phyloP scores from a whole-genome alignment of 2,888 invertebrate species.

The Acanthosepion esculentum region DNA sequence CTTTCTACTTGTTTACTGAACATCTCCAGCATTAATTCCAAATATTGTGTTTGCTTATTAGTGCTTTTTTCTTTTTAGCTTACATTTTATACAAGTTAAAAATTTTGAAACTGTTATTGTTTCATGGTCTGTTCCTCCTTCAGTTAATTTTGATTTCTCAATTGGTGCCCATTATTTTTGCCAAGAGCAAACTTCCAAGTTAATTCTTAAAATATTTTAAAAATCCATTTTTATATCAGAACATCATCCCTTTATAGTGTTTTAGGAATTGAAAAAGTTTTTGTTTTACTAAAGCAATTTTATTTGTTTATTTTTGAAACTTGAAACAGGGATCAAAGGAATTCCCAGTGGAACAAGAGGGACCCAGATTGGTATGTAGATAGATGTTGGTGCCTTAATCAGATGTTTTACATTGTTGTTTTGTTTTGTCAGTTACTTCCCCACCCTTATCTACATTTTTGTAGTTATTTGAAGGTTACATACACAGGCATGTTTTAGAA shows the following conservation, averaged over 20 bases:
- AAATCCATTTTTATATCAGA: not conserved
- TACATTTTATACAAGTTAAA: too few relatives aligned
- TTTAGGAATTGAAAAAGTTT: not conserved
- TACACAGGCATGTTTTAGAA: not conserved
- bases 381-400: conserved; percentile 1
- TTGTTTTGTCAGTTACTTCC: not conserved
- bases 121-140: not conserved
- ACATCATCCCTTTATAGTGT: not conserved
- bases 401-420: conserved; percentile 33
- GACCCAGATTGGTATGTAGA: conserved; percentile 33
- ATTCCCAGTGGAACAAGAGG: conserved; percentile 12
- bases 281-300: not conserved
- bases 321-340: conserved; percentile 22
- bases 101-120: too few relatives aligned
- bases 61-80: too few relatives aligned
- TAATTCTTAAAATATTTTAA: not conserved
- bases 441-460: not conserved
- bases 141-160: not conserved
- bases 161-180: conserved; percentile 13
- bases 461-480: not conserved
- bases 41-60: too few relatives aligned
- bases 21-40: too few relatives aligned
- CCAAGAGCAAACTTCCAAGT: conserved; percentile 33
- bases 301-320: conserved; percentile 6
- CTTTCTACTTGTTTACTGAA: too few relatives aligned